Conservation (phyloP, 92 coral and sea anemone genomes). For the Epizoanthus stellaris region DNA sequence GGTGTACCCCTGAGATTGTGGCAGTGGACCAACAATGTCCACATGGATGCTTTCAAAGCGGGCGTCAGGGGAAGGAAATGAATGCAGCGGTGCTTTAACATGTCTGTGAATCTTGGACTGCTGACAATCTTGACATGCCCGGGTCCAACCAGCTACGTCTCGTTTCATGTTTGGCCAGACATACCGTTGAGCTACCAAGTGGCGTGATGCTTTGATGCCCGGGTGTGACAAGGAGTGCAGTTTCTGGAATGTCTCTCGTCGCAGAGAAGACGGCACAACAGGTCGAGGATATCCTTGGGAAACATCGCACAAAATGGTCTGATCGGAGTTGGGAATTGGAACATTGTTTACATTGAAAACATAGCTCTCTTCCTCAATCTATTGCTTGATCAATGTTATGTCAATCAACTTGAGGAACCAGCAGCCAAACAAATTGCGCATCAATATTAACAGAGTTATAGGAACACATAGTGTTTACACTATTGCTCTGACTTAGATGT, state of each 20-base stretch:
- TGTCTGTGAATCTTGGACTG: conserved; percentile 18
- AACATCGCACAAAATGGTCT: no score
- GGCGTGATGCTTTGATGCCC: conserved; percentile 48
- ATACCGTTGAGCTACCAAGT: conserved; percentile 32
- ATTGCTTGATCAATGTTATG: no score
- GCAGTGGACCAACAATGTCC: conserved; percentile 42
- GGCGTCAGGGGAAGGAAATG: conserved; percentile 8
- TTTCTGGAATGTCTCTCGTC: background rate
- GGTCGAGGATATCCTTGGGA: no score
- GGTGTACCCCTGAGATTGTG: conserved; percentile 32
- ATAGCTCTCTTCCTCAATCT: no score
- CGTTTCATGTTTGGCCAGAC: conserved; percentile 55
- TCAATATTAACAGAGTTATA: no score
- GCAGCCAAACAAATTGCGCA: no score
- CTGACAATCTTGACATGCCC: background rate
- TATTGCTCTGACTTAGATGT: no score
- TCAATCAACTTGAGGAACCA: no score
- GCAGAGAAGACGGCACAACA: no score
- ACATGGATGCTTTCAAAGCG: conserved; percentile 33
- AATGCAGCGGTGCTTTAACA: background rate
- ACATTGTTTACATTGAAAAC: no score
- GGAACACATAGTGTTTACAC: no score
- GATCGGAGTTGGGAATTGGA: no score
- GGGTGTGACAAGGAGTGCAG: conserved; percentile 54
- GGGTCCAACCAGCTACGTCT: conserved; percentile 32